These are phyloP conservation scores for Hydropsyche tenuis DNA, from an alignment of 1,140 invertebrate species.

Conservation along the genomic window DNA sequence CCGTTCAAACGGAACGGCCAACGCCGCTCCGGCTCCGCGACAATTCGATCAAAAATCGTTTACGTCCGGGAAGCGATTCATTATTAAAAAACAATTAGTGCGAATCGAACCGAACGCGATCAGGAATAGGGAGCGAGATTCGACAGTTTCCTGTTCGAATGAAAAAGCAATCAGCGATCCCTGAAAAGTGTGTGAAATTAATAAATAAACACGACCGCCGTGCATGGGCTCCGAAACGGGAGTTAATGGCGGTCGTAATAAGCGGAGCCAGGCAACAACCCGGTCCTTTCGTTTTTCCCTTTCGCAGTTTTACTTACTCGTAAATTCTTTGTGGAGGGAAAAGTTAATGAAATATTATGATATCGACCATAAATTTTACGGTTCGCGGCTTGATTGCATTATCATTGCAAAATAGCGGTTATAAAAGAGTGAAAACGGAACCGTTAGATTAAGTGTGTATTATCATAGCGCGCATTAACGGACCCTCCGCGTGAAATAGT, in stretches of 20 bases:
- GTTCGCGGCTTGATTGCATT: constrained; percentile 45
- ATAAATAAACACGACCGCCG: background rate
- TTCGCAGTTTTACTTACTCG: constrained; percentile 7
- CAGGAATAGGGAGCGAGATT: no score
- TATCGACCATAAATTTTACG: constrained; percentile 37
- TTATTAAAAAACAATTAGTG: constrained; percentile 29
- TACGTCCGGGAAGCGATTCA: background rate
- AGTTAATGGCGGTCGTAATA: constrained; percentile 14
- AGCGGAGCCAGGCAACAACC: background rate
- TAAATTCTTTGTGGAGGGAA: background rate
- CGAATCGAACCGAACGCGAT: constrained; percentile 11
- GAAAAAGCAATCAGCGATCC: constrained; percentile 29
- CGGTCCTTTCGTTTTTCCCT: background rate
- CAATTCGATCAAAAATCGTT: constrained; percentile 21
- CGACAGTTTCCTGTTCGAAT: constrained; percentile 21
- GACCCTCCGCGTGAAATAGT: background rate
- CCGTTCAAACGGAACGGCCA: background rate
- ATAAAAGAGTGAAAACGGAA: constrained; percentile 41
- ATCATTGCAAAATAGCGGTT: constrained; percentile 47
- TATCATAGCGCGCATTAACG: constrained; percentile 26
- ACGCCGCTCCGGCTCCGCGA: background rate
- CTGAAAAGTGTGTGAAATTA: background rate
- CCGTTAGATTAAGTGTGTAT: constrained; percentile 42
- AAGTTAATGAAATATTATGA: constrained; percentile 45
- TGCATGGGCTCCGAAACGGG: background rate